Evolutionary conservation across 2,888 invertebrate genomes (phyloP), one percentile per base, ranked within the genome.

Genomic region (Scrobipalpa costella): DNA sequence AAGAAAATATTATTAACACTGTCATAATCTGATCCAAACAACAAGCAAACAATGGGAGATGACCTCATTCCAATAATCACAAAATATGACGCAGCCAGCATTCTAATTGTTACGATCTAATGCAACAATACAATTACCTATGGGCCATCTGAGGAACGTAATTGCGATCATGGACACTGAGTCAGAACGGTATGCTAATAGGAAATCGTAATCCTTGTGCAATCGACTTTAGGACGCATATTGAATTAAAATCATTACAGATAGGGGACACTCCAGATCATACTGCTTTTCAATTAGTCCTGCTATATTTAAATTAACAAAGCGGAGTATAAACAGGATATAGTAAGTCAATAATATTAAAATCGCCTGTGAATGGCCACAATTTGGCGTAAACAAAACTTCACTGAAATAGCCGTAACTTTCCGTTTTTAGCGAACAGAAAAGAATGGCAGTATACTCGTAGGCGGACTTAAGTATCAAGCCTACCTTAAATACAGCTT

Each of bases 51-150:
- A 81, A 80, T 80, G 77, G 75, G 66, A 71, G 65, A 73, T 81
- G 84, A 83, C 83, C 82, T 84, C 83, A 82, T 81, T 82, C 69
- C 74, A 65, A 74, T 77, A 73, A 73, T 76, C 75, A 71, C 71
- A 64, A 73, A 77, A 78, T 70, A 73, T 76, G 77, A 79, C 77
- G 78, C 76, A 72, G 68, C 64, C 64, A 65, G 80, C 77, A 82
- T 82, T 78, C 75, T 81, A 81, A 84, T 82, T 80, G 71, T 75
- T 75, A 64, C 65, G 59, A 63, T 64, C 64, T 63, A 68, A 75
- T 76, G 77, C 75, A 73, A 76, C 74, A 75, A 71, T 71, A 69
- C 72, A 63, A 60, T 60, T 44, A 59, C 44, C 21, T 21, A 59
- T 59, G 27, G 44, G 17, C 34, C 47, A 47, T 60, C 60, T 34